phyloP scores from a whole-genome alignment of 2,113 vertebrate genomes.

The Glaucomys volans region DNA sequence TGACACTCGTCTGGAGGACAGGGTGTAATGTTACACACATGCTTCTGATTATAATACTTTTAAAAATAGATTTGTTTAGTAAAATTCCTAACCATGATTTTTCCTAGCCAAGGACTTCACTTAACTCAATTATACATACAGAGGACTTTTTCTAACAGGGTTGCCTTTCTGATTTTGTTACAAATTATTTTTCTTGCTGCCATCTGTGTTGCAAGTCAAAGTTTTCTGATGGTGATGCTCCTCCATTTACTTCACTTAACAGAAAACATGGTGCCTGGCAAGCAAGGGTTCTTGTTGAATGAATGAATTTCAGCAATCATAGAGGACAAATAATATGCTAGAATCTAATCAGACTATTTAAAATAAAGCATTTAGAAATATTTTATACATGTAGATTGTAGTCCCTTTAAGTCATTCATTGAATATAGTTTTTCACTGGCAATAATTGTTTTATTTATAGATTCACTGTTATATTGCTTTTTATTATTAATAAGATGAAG shows the following conservation, averaged over 20 bases:
- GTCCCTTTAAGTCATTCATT: constrained; percentile 24
- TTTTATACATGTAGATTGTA: not conserved
- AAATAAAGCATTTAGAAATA: constrained; percentile 4
- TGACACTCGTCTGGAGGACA: constrained; percentile 60
- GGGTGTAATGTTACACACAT: constrained; percentile 53
- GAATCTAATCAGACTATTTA: not conserved
- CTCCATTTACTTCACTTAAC: not conserved
- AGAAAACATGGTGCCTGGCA: not conserved
- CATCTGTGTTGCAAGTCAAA: not conserved
- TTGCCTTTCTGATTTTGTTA: constrained; percentile 18
- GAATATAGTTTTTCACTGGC: not conserved
- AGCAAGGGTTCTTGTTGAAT: not conserved
- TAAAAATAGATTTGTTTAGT: constrained; percentile 60
- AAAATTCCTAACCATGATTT: constrained; percentile 63
- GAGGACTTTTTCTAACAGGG: constrained; percentile 27
- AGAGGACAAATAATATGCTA: not conserved
- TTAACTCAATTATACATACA: constrained; percentile 14
- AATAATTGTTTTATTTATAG: constrained; percentile 11
- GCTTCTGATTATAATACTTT: constrained; percentile 65
- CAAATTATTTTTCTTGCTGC: not conserved
- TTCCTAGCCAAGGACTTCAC: not conserved
- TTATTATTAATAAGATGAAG: constrained; percentile 12
- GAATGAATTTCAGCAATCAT: not conserved
- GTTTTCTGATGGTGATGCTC: not conserved
- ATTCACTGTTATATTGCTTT: not conserved